phyloP scores from a whole-genome alignment of 1,140 invertebrate genomes.

The Hylaeus volcanicus region DNA sequence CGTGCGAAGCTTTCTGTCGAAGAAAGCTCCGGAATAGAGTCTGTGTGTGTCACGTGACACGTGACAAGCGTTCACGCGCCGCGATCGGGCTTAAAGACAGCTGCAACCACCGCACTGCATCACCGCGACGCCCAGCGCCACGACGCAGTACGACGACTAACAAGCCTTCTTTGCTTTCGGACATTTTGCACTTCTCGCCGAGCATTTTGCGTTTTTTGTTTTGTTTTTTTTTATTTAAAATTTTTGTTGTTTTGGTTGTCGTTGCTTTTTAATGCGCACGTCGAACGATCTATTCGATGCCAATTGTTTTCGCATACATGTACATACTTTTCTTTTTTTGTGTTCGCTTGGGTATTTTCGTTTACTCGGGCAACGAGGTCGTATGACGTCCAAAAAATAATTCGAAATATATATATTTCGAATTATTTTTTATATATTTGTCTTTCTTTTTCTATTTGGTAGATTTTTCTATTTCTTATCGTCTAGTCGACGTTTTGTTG shows the following conservation, averaged over 20 bases:
- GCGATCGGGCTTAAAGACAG: slow-evolving; percentile 75
- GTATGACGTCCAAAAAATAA: slow-evolving; percentile 8
- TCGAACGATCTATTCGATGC: slow-evolving; percentile 47
- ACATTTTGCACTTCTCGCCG: slow-evolving; percentile 46
- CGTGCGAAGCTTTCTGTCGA: slow-evolving; percentile 76
- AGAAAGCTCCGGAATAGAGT: slow-evolving; percentile 75
- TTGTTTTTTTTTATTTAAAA: background rate
- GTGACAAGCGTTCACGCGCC: slow-evolving; percentile 73
- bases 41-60: slow-evolving; percentile 75
- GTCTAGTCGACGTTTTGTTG: slow-evolving; percentile 1
- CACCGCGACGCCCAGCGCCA: slow-evolving; percentile 79
- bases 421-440: too few species aligned
- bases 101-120: slow-evolving; percentile 81
- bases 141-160: slow-evolving; percentile 81
- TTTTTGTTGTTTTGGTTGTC: slow-evolving; percentile 14
- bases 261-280: slow-evolving; percentile 20
- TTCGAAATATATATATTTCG: background rate
- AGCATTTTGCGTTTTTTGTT: slow-evolving; percentile 19
- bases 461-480: background rate
- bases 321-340: slow-evolving; percentile 4
- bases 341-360: background rate
- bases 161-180: slow-evolving; percentile 72
- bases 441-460: too few species aligned
- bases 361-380: background rate
- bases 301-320: slow-evolving; percentile 39